A percentile compares a stretch with the other conserved stretches of the same genome.
phyloP scores from a whole-genome alignment of 2,113 vertebrate species.

The Planiliza haematocheilus region DNA sequence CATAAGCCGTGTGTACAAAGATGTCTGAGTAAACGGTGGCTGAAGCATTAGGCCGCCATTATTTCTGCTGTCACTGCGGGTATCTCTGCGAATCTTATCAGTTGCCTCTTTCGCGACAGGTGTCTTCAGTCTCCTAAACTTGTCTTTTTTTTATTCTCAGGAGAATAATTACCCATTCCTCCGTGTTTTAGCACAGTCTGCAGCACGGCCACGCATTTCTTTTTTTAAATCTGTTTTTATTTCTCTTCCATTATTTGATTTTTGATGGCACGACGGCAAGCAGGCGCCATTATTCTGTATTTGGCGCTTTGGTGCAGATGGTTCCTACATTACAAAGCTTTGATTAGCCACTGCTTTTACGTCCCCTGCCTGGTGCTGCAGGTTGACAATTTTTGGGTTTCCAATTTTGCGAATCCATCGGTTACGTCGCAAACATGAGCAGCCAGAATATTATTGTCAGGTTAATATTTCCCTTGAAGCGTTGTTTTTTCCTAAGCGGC shows the following conservation, averaged over 20 bases:
- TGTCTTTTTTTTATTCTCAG: neutral
- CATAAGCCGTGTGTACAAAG: slow-evolving; percentile 42
- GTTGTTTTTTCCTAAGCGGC: neutral
- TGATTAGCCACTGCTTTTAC: too few relatives aligned
- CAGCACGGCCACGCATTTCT: neutral
- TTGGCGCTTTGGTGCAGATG: too few relatives aligned
- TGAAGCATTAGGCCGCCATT: neutral
- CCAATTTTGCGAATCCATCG: too few relatives aligned
- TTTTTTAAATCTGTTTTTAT: too few relatives aligned
- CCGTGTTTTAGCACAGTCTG: slow-evolving; percentile 4
- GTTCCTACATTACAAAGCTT: too few relatives aligned
- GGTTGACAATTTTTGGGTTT: too few relatives aligned
- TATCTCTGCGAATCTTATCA: slow-evolving; percentile 20
- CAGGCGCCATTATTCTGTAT: too few relatives aligned
- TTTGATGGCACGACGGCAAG: too few relatives aligned
- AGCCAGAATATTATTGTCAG: neutral
- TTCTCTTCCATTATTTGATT: neutral
- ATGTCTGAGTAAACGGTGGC: slow-evolving; percentile 30
- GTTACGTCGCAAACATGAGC: neutral
- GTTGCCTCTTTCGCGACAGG: neutral
- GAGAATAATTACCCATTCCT: neutral
- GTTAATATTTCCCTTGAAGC: neutral
- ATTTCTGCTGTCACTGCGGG: slow-evolving; percentile 25
- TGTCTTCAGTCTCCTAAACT: neutral
- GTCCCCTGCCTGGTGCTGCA: too few relatives aligned